Conservation (phyloP, 2,888 invertebrate species). For the Dioctria rufipes region DNA sequence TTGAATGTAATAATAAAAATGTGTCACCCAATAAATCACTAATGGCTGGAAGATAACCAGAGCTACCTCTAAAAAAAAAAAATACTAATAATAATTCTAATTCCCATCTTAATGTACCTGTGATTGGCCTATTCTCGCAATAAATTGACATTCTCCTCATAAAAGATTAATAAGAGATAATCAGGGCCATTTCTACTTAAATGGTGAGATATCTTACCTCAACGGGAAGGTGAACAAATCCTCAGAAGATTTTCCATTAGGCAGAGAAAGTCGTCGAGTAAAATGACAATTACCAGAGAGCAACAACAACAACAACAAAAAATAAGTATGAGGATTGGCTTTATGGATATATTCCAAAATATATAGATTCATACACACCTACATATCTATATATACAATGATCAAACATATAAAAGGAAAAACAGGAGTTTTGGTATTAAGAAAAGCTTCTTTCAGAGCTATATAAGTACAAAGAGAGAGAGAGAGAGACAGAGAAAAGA, state of each 20-base stretch:
- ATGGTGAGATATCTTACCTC: neutral
- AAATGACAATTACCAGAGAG: constrained; percentile 28
- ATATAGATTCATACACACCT: too few relatives aligned
- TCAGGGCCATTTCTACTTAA: constrained; percentile 26
- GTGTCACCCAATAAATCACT: constrained; percentile 33
- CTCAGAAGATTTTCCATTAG: constrained; percentile 25
- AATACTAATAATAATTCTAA: constrained; percentile 18
- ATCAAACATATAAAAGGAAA: too few relatives aligned
- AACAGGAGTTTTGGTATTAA: constrained; percentile 4
- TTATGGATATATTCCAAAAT: neutral
- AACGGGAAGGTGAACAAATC: constrained; percentile 27
- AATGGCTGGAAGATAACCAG: neutral
- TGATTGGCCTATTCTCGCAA: constrained; percentile 38
- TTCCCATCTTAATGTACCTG: constrained; percentile 25
- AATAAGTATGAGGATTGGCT: neutral
- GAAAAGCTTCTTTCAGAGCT: constrained; percentile 1
- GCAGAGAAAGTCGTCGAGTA: constrained; percentile 6
- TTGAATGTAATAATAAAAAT: neutral
- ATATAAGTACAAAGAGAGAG: too few relatives aligned
- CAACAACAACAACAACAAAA: neutral
- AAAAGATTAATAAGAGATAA: constrained; percentile 40
- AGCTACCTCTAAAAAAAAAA: neutral
- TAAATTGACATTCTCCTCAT: constrained; percentile 44
- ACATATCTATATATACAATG: too few relatives aligned
- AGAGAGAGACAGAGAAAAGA: too few relatives aligned